These are phyloP conservation scores for Hemibagrus wyckioides DNA, from an alignment of 2,113 vertebrate species.

Conservation along the genomic window DNA sequence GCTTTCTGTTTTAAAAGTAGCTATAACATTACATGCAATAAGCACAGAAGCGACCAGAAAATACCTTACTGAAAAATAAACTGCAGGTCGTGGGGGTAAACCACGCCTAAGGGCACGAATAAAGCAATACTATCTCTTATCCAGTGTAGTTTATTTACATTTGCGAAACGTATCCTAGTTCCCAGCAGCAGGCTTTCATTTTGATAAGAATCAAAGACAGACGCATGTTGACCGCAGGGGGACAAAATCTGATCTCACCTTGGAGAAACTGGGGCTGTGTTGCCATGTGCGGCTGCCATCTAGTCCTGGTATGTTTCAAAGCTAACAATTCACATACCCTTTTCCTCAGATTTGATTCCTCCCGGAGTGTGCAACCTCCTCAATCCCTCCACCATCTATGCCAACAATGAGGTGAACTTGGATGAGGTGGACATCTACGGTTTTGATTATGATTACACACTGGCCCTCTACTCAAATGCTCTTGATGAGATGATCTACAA, in stretches of 20 bases:
- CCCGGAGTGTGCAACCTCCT: conserved; percentile 78
- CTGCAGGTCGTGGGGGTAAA: background rate
- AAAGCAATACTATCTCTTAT: background rate
- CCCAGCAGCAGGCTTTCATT: background rate
- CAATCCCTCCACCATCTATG: conserved; percentile 78
- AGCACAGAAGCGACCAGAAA: background rate
- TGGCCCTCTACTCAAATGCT: conserved; percentile 77
- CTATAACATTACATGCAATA: background rate
- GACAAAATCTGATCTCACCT: background rate
- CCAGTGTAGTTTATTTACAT: background rate
- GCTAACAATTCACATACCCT: background rate
- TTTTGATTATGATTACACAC: conserved; percentile 81
- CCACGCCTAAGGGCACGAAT: background rate
- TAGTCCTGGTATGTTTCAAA: background rate
- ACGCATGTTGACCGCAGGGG: background rate
- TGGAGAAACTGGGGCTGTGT: background rate
- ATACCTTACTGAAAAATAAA: background rate
- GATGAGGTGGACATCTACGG: conserved; percentile 78
- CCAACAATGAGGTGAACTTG: conserved; percentile 81
- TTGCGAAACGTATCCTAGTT: background rate
- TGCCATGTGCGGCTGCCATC: background rate
- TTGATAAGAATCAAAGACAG: background rate
- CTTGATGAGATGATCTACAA: conserved; percentile 76
- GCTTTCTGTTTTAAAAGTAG: background rate
- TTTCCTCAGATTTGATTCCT: conserved; percentile 75